Percentiles rank a stretch among this genome's conserved stretches.
These are phyloP conservation scores for Holacanthella duospinosa DNA, from an alignment of 2,888 invertebrate genomes.

Conservation along the genomic window DNA sequence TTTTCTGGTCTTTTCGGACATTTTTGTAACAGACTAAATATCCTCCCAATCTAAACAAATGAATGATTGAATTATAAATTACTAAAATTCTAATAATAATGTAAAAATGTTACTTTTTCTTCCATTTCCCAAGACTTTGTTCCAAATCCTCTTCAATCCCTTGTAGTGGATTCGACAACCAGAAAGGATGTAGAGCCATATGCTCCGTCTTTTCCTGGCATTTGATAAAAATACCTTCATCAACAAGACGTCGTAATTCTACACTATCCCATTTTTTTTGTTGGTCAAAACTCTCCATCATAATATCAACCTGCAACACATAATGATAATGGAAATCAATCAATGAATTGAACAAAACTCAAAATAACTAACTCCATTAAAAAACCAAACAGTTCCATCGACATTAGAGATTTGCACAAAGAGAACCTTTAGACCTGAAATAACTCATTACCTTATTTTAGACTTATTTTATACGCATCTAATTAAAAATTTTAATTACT, in stretches of 20 bases:
- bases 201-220: neutral
- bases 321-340: no score
- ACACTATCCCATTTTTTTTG: neutral
- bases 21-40: constrained; percentile 4
- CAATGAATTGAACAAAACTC: no score
- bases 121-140: neutral
- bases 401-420: no score
- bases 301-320: no score
- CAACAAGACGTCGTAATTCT: neutral
- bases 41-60: neutral
- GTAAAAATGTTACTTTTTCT: no score
- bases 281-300: neutral
- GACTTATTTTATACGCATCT: no score
- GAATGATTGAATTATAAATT: neutral
- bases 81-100: neutral
- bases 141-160: constrained; percentile 7
- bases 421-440: no score
- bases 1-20: neutral
- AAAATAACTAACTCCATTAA: no score
- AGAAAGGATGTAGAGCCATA: constrained; percentile 4
- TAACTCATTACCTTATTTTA: no score
- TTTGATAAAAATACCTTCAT: neutral
- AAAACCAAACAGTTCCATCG: no score
- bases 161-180: constrained; percentile 5
- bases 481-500: no score